Conservation (phyloP, 2,888 invertebrate species). For the Eueremaeus valkanovi region DNA sequence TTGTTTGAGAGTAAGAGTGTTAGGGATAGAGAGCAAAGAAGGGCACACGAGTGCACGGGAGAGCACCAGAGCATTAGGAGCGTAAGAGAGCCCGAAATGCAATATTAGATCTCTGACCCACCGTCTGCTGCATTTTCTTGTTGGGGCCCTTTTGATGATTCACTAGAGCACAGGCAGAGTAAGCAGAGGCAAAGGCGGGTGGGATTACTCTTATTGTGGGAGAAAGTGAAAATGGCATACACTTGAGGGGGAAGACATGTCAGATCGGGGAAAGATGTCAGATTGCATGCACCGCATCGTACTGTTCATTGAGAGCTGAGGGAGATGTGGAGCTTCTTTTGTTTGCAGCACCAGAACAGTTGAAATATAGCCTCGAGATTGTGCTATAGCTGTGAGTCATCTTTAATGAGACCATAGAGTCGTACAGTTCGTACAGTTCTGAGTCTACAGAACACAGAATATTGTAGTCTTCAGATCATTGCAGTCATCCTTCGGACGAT, state of each 20-base stretch:
- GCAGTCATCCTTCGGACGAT: slow-evolving; percentile 35
- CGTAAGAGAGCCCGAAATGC: not conserved
- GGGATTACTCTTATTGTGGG: slow-evolving; percentile 32
- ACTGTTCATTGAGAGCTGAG: slow-evolving; percentile 11
- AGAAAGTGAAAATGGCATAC: slow-evolving; percentile 8
- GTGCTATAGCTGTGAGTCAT: slow-evolving; percentile 31
- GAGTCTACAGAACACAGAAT: slow-evolving; percentile 1
- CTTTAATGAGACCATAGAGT: slow-evolving; percentile 36
- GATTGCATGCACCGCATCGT: slow-evolving; percentile 31
- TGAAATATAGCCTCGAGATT: slow-evolving; percentile 36
- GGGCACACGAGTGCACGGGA: not conserved
- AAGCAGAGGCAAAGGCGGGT: slow-evolving; percentile 27
- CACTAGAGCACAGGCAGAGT: slow-evolving; percentile 5
- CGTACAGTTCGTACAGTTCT: not conserved
- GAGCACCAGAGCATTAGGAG: not conserved
- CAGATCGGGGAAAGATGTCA: slow-evolving; percentile 34
- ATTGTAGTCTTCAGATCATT: slow-evolving; percentile 32
- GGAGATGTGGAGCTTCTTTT: slow-evolving; percentile 30
- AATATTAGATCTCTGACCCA: slow-evolving; percentile 29
- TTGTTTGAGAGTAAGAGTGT: not conserved
- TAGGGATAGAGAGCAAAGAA: slow-evolving; percentile 11
- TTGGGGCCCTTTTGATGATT: slow-evolving; percentile 37
- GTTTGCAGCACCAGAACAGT: not conserved
- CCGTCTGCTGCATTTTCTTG: slow-evolving; percentile 36
- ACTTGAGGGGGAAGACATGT: slow-evolving; percentile 32